Conservation (phyloP, 2,888 invertebrate species). For the Operophtera brumata region DNA sequence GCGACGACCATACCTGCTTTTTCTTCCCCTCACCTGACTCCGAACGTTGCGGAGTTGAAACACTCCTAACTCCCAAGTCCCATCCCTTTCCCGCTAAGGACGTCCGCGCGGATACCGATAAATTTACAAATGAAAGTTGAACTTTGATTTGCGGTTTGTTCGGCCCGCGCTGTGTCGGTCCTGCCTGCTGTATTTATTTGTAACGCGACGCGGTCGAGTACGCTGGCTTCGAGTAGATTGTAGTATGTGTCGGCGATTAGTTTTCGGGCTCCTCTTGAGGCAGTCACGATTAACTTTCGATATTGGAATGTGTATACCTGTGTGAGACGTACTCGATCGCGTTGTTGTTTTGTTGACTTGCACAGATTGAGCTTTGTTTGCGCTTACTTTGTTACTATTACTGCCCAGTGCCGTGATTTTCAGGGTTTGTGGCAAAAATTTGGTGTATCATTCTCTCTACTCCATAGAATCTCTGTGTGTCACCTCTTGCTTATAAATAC, state of each 20-base stretch:
- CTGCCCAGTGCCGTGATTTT: constrained; percentile 19
- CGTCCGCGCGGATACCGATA: constrained; percentile 17
- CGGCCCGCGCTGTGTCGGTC: constrained; percentile 20
- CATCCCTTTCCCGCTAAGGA: constrained; percentile 23
- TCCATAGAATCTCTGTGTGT: constrained; percentile 20
- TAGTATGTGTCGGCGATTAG: constrained; percentile 31
- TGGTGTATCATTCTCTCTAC: constrained; percentile 24
- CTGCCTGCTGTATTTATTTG: constrained; percentile 7
- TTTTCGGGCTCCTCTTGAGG: constrained; percentile 43
- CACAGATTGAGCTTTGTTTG: constrained; percentile 36
- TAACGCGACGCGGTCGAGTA: constrained; percentile 28
- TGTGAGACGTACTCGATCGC: constrained; percentile 32
- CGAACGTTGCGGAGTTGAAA: background rate
- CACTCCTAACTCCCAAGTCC: background rate
- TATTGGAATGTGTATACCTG: constrained; percentile 13
- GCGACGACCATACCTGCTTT: constrained; percentile 8
- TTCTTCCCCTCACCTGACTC: constrained; percentile 30
- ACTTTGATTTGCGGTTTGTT: constrained; percentile 39
- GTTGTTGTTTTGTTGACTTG: constrained; percentile 26
- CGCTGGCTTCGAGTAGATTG: background rate
- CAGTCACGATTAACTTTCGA: constrained; percentile 43
- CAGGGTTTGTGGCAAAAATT: constrained; percentile 27
- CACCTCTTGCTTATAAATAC: constrained; percentile 29
- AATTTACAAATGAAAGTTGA: constrained; percentile 39
- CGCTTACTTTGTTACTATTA: constrained; percentile 26